These are phyloP conservation scores for Melolontha melolontha DNA, from an alignment of 2,888 invertebrate genomes.

Conservation along the genomic window DNA sequence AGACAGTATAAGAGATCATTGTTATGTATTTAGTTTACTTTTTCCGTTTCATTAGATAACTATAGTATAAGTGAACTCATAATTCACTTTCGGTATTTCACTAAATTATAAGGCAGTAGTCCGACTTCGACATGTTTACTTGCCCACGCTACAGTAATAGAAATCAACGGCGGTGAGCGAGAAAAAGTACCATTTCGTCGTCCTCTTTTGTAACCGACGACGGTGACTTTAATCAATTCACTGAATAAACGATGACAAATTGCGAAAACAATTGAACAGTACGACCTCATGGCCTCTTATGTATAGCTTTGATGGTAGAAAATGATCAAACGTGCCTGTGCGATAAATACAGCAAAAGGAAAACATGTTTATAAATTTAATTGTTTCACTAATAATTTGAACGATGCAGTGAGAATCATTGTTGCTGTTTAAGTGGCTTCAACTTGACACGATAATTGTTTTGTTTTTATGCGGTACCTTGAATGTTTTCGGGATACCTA, in stretches of 20 bases:
- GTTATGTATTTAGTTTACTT: no score
- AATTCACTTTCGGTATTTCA: no score
- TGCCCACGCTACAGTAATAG: background rate
- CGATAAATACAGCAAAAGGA: background rate
- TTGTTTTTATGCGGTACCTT: no score
- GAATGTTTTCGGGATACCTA: no score
- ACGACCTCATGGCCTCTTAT: constrained; percentile 16
- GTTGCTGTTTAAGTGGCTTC: background rate
- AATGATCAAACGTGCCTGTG: background rate
- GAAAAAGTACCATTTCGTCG: background rate
- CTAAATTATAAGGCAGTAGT: no score
- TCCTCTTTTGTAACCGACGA: background rate
- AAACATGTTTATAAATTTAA: constrained; percentile 23
- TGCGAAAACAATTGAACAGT: constrained; percentile 27
- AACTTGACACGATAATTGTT: no score
- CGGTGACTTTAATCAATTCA: constrained; percentile 23
- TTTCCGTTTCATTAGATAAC: no score
- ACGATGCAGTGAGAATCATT: constrained; percentile 12
- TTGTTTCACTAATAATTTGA: constrained; percentile 13
- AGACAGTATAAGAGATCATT: no score
- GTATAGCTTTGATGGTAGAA: background rate
- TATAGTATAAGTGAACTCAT: no score
- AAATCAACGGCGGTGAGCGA: background rate
- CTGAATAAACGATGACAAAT: constrained; percentile 34
- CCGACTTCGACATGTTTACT: no score